Percentiles rank a stretch among this genome's conserved stretches.
Conservation (phyloP, 2,888 invertebrate species). For the Platycheirus rosarum region DNA sequence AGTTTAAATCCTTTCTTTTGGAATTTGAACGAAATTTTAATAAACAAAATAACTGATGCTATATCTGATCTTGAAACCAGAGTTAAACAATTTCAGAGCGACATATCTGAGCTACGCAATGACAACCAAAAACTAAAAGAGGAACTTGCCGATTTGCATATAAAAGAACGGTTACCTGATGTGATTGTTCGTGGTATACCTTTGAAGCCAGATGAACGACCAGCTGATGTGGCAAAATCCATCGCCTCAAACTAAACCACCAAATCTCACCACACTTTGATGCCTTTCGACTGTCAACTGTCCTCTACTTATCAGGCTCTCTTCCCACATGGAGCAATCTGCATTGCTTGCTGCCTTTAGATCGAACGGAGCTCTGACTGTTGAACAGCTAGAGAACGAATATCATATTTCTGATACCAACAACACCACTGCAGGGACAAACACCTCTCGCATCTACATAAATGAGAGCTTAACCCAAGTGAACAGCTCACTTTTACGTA, state of each 20-base stretch:
- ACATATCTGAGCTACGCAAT: background rate
- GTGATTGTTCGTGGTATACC: slow-evolving; percentile 22
- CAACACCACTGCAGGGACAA: too few relatives aligned
- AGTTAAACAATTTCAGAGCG: background rate
- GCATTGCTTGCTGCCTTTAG: background rate
- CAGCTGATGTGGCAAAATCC: slow-evolving; percentile 10
- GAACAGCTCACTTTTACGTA: too few relatives aligned
- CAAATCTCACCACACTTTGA: background rate
- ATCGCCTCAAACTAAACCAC: slow-evolving; percentile 13
- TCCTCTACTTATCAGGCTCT: background rate
- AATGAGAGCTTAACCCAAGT: background rate
- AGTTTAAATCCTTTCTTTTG: too few relatives aligned
- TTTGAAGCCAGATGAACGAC: background rate
- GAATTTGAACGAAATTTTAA: too few relatives aligned
- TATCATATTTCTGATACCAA: background rate
- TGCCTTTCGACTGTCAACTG: slow-evolving; percentile 19
- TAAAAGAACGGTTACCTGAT: slow-evolving; percentile 9
- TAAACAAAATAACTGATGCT: too few relatives aligned
- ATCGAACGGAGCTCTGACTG: background rate
- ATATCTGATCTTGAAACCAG: background rate
- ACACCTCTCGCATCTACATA: background rate
- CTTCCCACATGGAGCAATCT: background rate
- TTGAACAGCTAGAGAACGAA: background rate
- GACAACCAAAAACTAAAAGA: background rate
- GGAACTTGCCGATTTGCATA: slow-evolving; percentile 7